A percentile compares a stretch with the other conserved stretches of the same genome.
Conservation (phyloP, 2,888 invertebrate genomes). For the Lottia gigantea region DNA sequence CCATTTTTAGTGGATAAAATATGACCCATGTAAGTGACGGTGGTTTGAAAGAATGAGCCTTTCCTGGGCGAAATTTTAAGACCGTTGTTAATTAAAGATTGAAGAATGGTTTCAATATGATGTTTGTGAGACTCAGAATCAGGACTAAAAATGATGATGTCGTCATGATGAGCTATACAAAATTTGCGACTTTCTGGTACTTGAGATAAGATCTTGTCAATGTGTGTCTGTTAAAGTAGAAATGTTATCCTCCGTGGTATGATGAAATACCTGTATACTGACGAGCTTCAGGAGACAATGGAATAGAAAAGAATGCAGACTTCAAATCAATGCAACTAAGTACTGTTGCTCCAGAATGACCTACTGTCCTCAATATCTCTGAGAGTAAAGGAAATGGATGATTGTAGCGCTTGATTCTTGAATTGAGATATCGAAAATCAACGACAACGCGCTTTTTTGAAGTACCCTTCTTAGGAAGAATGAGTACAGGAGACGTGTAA, state of each 20-base stretch:
- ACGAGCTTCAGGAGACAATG: neutral
- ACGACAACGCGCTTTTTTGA: slow-evolving; percentile 6
- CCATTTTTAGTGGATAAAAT: neutral
- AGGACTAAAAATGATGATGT: neutral
- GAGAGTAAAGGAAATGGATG: slow-evolving; percentile 2
- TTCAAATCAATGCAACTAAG: slow-evolving; percentile 3
- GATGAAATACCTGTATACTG: slow-evolving; percentile 10
- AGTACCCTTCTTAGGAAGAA: neutral
- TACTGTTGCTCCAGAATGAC: neutral
- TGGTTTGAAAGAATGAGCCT: neutral
- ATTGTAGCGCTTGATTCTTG: neutral
- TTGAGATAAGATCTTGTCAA: neutral
- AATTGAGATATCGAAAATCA: neutral
- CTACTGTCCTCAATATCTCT: neutral
- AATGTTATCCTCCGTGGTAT: neutral
- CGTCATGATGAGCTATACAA: slow-evolving; percentile 5
- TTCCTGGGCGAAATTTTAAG: neutral
- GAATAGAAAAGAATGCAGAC: neutral
- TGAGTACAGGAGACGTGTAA: neutral
- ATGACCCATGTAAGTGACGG: neutral
- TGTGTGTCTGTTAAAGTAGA: neutral
- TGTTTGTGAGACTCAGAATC: neutral
- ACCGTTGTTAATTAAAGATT: neutral
- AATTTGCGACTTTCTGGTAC: neutral
- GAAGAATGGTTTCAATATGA: neutral